Conservation (phyloP, 2,888 invertebrate genomes). For the Melieria omissa region DNA sequence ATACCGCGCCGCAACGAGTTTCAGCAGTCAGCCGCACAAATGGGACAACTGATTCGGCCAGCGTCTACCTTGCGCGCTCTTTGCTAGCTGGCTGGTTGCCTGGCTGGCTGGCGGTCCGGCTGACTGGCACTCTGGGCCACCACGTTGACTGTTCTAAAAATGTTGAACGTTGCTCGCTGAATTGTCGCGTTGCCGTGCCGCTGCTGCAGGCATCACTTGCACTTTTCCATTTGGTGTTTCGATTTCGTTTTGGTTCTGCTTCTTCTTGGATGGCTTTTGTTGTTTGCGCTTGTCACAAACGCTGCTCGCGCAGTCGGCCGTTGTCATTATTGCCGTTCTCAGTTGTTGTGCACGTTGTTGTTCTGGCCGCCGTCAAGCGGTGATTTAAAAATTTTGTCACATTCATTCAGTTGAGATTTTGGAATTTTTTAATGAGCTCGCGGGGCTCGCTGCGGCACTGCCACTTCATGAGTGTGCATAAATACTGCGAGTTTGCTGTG, state of each 20-base stretch:
- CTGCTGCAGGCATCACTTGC: conserved; percentile 55
- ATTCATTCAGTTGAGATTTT: conserved; percentile 63
- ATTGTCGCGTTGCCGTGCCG: background rate
- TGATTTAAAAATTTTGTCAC: conserved; percentile 66
- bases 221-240: conserved; percentile 49
- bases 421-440: conserved; percentile 65
- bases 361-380: conserved; percentile 47
- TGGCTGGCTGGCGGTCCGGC: background rate
- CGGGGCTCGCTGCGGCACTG: conserved; percentile 34
- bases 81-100: conserved; percentile 20
- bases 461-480: conserved; percentile 10
- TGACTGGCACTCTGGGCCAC: background rate
- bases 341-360: conserved; percentile 26
- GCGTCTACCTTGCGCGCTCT: no score
- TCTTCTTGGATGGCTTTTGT: conserved; percentile 2
- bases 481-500: background rate
- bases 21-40: background rate
- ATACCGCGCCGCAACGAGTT: conserved; percentile 19
- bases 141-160: conserved; percentile 28
- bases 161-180: conserved; percentile 23
- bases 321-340: conserved; percentile 13
- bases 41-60: no score
- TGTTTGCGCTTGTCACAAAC: conserved; percentile 14
- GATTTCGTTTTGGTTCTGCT: conserved; percentile 18
- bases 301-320: conserved; percentile 9